A percentile compares a stretch with the other conserved stretches of the same genome.
Conservation (phyloP, 1,140 invertebrate genomes). For the Leguminivora glycinivorella region DNA sequence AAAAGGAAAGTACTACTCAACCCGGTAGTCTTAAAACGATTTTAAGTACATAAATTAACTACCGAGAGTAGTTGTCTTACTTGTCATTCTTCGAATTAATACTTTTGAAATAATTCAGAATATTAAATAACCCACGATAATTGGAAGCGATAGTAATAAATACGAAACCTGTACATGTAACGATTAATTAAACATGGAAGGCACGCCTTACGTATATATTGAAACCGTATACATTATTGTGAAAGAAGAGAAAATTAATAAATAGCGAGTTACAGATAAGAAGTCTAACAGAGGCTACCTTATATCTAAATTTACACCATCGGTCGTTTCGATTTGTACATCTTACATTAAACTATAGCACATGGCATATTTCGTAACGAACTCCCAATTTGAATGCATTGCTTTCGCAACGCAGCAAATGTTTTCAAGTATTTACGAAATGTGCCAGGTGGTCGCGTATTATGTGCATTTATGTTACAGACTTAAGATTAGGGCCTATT, state of each 20-base stretch:
- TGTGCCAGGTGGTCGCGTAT: constrained; percentile 13
- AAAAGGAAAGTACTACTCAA: not conserved
- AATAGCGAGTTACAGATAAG: constrained; percentile 29
- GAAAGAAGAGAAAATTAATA: constrained; percentile 34
- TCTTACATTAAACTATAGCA: constrained; percentile 29
- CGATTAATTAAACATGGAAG: constrained; percentile 1
- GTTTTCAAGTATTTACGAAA: constrained; percentile 13
- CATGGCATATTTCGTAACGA: constrained; percentile 25
- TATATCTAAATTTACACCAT: constrained; percentile 38
- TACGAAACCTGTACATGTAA: not conserved
- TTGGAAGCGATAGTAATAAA: not conserved
- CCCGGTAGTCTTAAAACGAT: not conserved
- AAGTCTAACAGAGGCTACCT: constrained; percentile 36
- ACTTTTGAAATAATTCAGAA: not conserved
- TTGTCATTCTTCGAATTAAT: not conserved
- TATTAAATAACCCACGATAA: not conserved
- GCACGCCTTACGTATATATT: constrained; percentile 40
- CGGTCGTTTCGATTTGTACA: constrained; percentile 41
- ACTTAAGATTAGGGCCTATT: constrained; percentile 44
- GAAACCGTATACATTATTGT: constrained; percentile 37
- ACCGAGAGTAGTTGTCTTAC: too few species aligned
- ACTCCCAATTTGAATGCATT: constrained; percentile 7
- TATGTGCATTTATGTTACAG: constrained; percentile 33
- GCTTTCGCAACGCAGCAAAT: constrained; percentile 18
- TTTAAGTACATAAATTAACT: not conserved